Percentiles rank a stretch among this genome's conserved stretches.
These are phyloP conservation scores for Euspilapteryx auroguttella DNA, from an alignment of 2,888 invertebrate species.

Conservation along the genomic window DNA sequence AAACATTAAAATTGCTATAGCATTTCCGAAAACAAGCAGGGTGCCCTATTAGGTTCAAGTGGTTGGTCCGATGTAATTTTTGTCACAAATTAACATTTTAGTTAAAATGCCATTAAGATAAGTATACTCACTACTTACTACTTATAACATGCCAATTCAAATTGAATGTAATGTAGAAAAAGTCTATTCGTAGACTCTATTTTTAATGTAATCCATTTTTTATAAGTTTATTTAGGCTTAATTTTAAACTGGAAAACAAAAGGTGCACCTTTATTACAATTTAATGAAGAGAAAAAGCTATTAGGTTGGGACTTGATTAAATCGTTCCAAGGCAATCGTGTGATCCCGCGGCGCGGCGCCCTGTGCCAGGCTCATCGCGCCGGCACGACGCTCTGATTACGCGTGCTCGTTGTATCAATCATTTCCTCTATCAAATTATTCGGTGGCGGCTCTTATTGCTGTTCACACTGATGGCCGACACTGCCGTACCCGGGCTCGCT, in stretches of 20 bases:
- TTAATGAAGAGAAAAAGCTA: conserved; percentile 52
- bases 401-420: conserved; percentile 58
- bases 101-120: too few relatives aligned
- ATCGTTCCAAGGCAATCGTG: conserved; percentile 44
- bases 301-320: conserved; percentile 49
- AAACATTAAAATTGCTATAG: conserved; percentile 34
- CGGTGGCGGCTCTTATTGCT: conserved; percentile 48
- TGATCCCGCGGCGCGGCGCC: conserved; percentile 20
- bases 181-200: too few relatives aligned
- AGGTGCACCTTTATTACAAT: conserved; percentile 46
- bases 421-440: conserved; percentile 59
- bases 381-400: conserved; percentile 56
- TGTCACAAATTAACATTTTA: conserved; percentile 19
- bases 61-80: too few relatives aligned
- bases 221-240: too few relatives aligned
- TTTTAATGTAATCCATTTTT: too few relatives aligned
- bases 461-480: conserved; percentile 26
- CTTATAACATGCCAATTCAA: too few relatives aligned
- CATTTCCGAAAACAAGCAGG: conserved; percentile 44
- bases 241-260: conserved; percentile 25
- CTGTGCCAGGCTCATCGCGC: conserved; percentile 33
- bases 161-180: too few relatives aligned
- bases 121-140: too few relatives aligned
- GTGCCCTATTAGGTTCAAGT: too few relatives aligned
- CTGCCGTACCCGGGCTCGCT: conserved; percentile 37